Conservation (phyloP, 2,113 vertebrate genomes). For the Corynorhinus townsendii region DNA sequence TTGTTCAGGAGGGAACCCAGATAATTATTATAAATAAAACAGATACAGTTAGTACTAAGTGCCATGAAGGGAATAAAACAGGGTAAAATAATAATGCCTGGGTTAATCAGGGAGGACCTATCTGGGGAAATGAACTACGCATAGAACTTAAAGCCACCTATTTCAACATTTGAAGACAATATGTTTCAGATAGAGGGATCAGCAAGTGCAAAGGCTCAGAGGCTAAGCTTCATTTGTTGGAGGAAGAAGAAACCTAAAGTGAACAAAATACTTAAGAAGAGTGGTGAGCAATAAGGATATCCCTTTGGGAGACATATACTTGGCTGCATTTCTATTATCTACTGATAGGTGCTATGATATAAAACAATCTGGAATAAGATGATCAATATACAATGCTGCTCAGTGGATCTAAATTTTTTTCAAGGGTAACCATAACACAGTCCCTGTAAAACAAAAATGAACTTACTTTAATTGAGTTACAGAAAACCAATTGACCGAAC, state of each 20-base stretch:
- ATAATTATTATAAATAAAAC: not conserved
- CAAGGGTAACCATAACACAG: not conserved
- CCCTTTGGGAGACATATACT: not conserved
- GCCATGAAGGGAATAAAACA: not conserved
- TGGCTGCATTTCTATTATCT: not conserved
- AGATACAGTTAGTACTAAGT: not conserved
- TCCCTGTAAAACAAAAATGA: not conserved
- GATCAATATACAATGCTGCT: not conserved
- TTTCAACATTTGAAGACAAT: not conserved
- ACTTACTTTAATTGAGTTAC: not conserved
- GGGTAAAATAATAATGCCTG: not conserved
- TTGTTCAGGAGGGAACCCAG: not conserved
- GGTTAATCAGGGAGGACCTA: not conserved
- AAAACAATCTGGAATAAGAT: not conserved
- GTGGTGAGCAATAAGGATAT: no score
- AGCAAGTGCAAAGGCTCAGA: not conserved
- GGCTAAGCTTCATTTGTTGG: not conserved
- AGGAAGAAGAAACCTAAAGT: not conserved
- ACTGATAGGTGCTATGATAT: not conserved
- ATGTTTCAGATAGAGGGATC: not conserved
- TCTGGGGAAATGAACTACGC: not conserved
- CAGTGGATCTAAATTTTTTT: not conserved
- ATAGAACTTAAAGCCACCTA: not conserved
- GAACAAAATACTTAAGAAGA: not conserved
- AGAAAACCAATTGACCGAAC: not conserved